Evolutionary conservation across 2,113 vertebrate genomes (phyloP).

Genomic region (Leiothrix lutea): DNA sequence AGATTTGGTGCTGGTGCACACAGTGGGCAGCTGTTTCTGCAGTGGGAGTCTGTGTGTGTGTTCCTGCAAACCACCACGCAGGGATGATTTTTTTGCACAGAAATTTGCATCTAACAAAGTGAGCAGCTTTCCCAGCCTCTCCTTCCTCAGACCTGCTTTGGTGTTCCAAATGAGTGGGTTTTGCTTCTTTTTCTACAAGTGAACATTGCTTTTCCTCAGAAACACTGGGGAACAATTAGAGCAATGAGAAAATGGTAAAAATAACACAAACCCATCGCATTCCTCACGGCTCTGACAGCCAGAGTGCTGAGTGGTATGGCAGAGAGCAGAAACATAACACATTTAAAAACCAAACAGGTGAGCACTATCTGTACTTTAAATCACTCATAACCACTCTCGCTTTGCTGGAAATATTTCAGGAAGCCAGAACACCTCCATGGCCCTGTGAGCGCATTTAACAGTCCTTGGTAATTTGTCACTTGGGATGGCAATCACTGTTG

Average conservation of each 20-base stretch:
- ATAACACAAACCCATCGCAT: constrained; percentile 16
- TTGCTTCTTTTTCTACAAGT: neutral
- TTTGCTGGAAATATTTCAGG: neutral
- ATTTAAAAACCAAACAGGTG: neutral
- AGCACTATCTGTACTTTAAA: neutral
- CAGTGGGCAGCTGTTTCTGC: rapidly evolving
- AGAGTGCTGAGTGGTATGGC: neutral
- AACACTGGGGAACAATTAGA: constrained; percentile 26
- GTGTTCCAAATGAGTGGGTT: neutral
- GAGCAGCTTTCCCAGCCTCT: neutral
- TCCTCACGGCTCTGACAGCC: neutral
- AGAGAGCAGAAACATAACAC: neutral
- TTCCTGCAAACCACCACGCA: neutral
- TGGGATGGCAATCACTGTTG: neutral
- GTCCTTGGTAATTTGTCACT: neutral
- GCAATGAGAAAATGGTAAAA: constrained; percentile 15
- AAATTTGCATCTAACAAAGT: neutral
- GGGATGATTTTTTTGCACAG: neutral
- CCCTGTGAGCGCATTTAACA: neutral
- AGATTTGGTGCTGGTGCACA: neutral
- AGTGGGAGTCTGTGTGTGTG: no score
- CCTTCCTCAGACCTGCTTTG: neutral
- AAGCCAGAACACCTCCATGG: neutral
- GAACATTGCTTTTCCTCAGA: neutral
- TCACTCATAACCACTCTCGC: neutral